Evolutionary conservation across 2,888 invertebrate species (phyloP), one percentile per base, ranked within the genome.

Genomic region (Clepsis dumicolana): DNA sequence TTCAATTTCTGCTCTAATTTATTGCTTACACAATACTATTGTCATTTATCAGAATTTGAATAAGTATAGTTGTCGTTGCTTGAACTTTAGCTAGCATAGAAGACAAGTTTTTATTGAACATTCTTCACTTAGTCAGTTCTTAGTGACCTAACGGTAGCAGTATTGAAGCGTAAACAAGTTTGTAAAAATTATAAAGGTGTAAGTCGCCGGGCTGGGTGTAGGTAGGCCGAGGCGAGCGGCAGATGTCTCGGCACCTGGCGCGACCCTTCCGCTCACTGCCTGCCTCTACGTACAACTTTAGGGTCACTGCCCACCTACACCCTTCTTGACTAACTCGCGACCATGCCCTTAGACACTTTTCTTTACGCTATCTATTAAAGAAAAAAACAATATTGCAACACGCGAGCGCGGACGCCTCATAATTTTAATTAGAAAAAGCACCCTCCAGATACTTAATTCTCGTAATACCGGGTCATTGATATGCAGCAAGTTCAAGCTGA

Each of bases 241-340:
- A 93, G 93, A 92, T 93, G 93, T 85, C 84, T 76, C 73, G 85
- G 81, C 93, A 93, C 93, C 93, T 93, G 93, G 93, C 89, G 86
- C 85, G 90, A 87, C 92, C 92, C 91, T 91, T 90, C 90, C 91
- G 89, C 83, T 81, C 82, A 81, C 78, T 82, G 80, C 83, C 84
- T 84, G 82, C 81, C 75, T 75, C 71, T 35, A 73, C 27, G 27
- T 52, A 52, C 74, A 61, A 73, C 76, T 75, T 75, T 72, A 80
- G 87, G 92, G 92, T 92, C 92, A 92, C 85, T 92, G 91, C 85
- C 91, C 93, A 90, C 91, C 92, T 90, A 89, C 88, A 85, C 88
- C 85, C 85, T 86, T 82, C 87, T 81, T 81, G 76, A 59, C 68
- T 68, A 24, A 57, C 50, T 63, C 77, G 77, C 75, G 74, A 77